These are phyloP conservation scores for Drosophila mayri DNA, from an alignment of 1,140 invertebrate species.

Conservation along the genomic window DNA sequence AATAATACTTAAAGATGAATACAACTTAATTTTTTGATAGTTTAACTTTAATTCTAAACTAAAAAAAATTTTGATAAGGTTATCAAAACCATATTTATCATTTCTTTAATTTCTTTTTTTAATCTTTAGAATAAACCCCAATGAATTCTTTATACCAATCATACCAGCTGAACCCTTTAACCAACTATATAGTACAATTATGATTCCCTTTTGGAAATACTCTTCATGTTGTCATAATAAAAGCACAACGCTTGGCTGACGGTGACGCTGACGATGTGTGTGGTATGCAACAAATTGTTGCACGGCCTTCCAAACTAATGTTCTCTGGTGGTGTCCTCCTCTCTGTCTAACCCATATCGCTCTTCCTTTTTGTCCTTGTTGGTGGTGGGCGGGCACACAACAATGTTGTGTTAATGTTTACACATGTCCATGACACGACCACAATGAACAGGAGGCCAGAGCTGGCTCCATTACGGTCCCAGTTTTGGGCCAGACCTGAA, in stretches of 20 bases:
- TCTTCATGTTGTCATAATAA: constrained; percentile 26
- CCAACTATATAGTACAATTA: background rate
- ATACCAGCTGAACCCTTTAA: background rate
- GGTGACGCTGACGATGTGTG: constrained; percentile 13
- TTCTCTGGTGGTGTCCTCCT: constrained; percentile 4
- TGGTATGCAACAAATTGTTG: constrained; percentile 77
- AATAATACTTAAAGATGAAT: too few species aligned
- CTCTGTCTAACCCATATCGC: constrained; percentile 6
- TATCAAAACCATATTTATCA: too few species aligned
- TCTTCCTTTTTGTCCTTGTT: background rate
- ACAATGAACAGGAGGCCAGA: constrained; percentile 71
- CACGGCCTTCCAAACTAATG: constrained; percentile 63
- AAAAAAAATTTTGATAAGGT: too few species aligned
- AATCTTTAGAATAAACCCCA: too few species aligned
- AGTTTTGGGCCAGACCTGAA: constrained; percentile 10
- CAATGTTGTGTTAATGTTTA: constrained; percentile 80
- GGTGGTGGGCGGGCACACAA: constrained; percentile 37
- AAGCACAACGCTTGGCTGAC: constrained; percentile 58
- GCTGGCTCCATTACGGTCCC: constrained; percentile 53
- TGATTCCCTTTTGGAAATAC: constrained; percentile 1
- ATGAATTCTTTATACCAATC: too few species aligned
- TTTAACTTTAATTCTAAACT: too few species aligned
- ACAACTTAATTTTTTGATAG: too few species aligned
- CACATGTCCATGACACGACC: constrained; percentile 75
- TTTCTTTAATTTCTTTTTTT: too few species aligned